Evolutionary conservation across 2,888 invertebrate species (phyloP), one percentile per base, ranked within the genome.

Genomic region (Lasius platythorax): DNA sequence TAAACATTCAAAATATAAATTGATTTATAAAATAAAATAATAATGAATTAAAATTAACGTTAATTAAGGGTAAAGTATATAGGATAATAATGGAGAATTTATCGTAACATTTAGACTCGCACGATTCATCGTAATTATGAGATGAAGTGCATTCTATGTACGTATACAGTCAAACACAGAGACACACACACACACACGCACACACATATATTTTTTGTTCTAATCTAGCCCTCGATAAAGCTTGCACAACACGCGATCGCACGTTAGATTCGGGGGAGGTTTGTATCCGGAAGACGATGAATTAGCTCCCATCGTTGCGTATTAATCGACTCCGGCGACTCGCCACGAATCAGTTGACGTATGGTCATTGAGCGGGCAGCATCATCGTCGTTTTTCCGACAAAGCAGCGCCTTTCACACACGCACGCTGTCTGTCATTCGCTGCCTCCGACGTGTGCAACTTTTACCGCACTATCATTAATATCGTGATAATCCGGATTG

Each of bases 271-370:
- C 6, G 66, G 46, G 23, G 67, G 73, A 83, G 82, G 78, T 90
- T 82, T 82, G 43, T 64, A 72, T 75, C 84, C 88, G 84, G 89
- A 88, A 90, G 85, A 73, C 87, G 89, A 82, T 75, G 85, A 91
- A 87, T 90, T 86, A 85, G 84, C 76, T 76, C 72, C 75, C 76
- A 85, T 87, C 83, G 88, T 72, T 40, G 68, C 72, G 78, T 91
- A 91, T 89, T 89, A 90, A 85, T 86, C 75, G 85, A 76, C 75
- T 81, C 68, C 78, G 87, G 63, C 86, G 81, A 72, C 79, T 66
- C 84, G 81, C 76, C 83, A 85, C 88, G 88, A 86, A 90, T 88
- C 92, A 93, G 93, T 93, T 87, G 90, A 87, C 89, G 90, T 90
- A 88, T 88, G 91, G 89, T 91, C 92, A 91, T 91, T 89, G 92